These are phyloP conservation scores for Plodia interpunctella DNA, from an alignment of 1,140 invertebrate genomes.

Conservation along the genomic window DNA sequence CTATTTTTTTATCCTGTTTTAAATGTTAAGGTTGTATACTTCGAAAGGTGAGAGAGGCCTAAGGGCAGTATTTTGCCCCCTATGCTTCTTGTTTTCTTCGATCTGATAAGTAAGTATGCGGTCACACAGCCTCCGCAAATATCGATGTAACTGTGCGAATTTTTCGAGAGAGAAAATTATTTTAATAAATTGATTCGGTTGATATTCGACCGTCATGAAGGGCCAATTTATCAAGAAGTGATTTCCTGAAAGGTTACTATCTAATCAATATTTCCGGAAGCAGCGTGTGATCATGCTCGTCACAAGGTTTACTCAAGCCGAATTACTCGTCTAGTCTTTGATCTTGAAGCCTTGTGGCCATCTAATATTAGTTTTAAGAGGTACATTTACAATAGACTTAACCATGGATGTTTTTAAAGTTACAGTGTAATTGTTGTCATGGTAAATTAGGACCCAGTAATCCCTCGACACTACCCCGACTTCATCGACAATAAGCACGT, in stretches of 20 bases:
- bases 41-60: conserved; percentile 42
- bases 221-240: conserved; percentile 27
- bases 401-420: conserved; percentile 36
- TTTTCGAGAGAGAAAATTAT: conserved; percentile 48
- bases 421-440: conserved; percentile 30
- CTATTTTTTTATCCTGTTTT: conserved; percentile 76
- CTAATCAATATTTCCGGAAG: conserved; percentile 30
- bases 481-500: conserved; percentile 18
- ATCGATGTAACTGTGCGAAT: conserved; percentile 28
- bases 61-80: conserved; percentile 54
- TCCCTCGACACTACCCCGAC: conserved; percentile 15
- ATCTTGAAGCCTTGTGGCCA: conserved; percentile 31
- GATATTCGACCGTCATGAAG: conserved; percentile 13
- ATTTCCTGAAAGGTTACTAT: conserved; percentile 17
- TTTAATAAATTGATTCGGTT: conserved; percentile 29
- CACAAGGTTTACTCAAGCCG: conserved; percentile 41
- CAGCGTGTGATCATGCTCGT: conserved; percentile 26
- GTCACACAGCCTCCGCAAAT: conserved; percentile 31
- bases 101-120: conserved; percentile 33
- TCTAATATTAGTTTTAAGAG: conserved; percentile 32
- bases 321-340: conserved; percentile 49
- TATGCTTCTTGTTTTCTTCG: conserved; percentile 74
- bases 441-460: conserved; percentile 17
- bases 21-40: conserved; percentile 71
- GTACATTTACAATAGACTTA: conserved; percentile 23